Evolutionary conservation across 2,797 vertebrate species (phyloP).

Genomic region (Parambassis ranga): DNA sequence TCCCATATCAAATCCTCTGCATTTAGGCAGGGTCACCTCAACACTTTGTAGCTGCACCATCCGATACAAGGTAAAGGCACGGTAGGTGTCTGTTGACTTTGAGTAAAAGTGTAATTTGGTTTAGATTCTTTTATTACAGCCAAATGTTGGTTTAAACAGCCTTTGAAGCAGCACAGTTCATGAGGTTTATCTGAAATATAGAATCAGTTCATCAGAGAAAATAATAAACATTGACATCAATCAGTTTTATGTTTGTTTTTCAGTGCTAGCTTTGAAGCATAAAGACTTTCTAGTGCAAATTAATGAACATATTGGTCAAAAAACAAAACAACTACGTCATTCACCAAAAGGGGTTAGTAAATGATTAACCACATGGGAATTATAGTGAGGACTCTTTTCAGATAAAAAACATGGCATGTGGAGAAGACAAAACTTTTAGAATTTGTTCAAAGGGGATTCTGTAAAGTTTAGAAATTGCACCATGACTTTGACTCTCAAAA

Average conservation of each 20-base stretch:
- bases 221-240: constrained; percentile 9
- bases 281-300: constrained; percentile 4
- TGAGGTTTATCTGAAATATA: constrained; percentile 1
- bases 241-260: not conserved
- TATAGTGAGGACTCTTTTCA: no score
- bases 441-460: no score
- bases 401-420: no score
- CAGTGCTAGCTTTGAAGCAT: not conserved
- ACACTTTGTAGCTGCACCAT: not conserved
- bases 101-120: not conserved
- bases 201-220: constrained; percentile 1
- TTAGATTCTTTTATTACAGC: not conserved
- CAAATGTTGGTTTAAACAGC: not conserved
- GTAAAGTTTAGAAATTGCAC: no score
- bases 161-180: not conserved
- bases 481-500: no score
- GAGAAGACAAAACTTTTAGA: no score
- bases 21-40: constrained; percentile 31
- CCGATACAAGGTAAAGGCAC: not conserved
- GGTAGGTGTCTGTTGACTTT: not conserved
- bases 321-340: no score
- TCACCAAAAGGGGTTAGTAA: no score
- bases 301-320: not conserved
- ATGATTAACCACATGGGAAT: no score
- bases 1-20: constrained; percentile 3